Conservation (phyloP, 2,797 vertebrate species). For the Pseudochaenichthys georgianus region DNA sequence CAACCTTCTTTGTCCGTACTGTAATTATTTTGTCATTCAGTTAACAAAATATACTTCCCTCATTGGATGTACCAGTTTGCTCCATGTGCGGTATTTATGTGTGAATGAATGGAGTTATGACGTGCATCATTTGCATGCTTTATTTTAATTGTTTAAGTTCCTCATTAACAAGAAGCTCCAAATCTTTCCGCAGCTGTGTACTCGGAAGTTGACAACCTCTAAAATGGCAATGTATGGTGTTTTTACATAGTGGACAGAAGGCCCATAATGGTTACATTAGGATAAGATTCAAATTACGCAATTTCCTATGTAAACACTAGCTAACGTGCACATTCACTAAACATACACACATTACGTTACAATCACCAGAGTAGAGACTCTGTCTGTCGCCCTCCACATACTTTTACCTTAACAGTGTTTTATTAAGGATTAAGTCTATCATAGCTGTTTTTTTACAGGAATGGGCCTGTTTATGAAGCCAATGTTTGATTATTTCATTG, state of each 20-base stretch:
- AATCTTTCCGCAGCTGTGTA: not conserved
- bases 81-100: not conserved
- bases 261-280: not conserved
- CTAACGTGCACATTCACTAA: not conserved
- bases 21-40: not conserved
- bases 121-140: not conserved
- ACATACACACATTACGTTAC: not conserved
- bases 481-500: conserved; percentile 61
- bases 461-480: conserved; percentile 40
- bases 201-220: not conserved
- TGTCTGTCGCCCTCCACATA: conserved; percentile 4
- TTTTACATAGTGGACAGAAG: not conserved
- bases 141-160: not conserved
- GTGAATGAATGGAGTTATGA: not conserved
- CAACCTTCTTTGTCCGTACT: not conserved
- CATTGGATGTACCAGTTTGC: not conserved
- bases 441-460: conserved; percentile 44
- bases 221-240: not conserved
- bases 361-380: conserved; percentile 5
- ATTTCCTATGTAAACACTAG: not conserved
- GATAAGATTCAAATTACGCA: not conserved
- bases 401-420: conserved; percentile 23
- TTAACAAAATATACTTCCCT: not conserved
- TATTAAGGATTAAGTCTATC: conserved; percentile 17
- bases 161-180: not conserved